Evolutionary conservation across 2,888 invertebrate genomes (phyloP), one percentile per base, ranked within the genome.

Genomic region (Therioaphis trifolii): DNA sequence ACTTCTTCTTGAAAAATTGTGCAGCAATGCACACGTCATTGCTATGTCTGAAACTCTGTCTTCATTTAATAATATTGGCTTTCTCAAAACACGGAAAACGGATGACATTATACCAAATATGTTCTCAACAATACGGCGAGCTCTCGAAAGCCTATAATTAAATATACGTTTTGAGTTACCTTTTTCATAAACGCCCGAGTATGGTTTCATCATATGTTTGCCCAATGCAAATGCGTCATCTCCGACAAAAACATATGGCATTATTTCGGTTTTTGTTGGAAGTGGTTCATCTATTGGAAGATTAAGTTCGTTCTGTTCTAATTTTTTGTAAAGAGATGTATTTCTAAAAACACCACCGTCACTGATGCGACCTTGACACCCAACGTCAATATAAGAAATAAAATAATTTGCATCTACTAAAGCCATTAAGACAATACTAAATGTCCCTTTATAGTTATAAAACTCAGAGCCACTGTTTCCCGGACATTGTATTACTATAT

Each of bases 311-410:
- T 72, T 46, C 15, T 58, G 15, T 12, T 29, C 43, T 40, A 85
- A 46, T 35, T 27, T 43, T 14, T n/a, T 15, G n/a, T 24, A 55
- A 15, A 85, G 66, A n/a, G 49, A 49, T 29, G 77, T 27, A 24
- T 71, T 77, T 49, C 27, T 52, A 84, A 84, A 84, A 40, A 84
- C 76, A 1, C 61, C 52, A 49, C 68, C 35, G 43, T 85, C 85
- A 35, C 46, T 68, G 15, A 76, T 58, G 15, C 69, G 77, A 46
- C 78, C 84, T 61, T 71, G 66, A n/a, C 69, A 24, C 15, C 85
- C 84, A 78, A 85, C n/a, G 61, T 85, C 85, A 4, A 77, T 63
- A n/a, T 68, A 72, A 1, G 46, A 29, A 35, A 85, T 84, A 12
- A 29, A 15, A 43, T 85, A 82, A 24, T 75, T 68, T n/a, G 68